Evolutionary conservation across 2,797 vertebrate genomes (phyloP).

Genomic region (Propithecus deckenii): DNA sequence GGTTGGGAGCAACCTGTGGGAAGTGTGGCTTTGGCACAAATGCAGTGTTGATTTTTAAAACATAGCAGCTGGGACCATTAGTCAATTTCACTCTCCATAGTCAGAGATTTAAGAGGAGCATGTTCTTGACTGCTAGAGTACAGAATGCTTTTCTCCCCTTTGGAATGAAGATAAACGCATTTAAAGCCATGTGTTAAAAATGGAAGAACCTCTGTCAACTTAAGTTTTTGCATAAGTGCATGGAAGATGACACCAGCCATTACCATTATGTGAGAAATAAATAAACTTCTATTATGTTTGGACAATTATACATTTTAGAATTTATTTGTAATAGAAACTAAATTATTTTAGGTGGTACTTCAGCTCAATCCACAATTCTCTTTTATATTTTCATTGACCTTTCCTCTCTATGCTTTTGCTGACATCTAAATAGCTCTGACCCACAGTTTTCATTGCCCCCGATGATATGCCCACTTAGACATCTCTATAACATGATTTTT

Average conservation of each 20-base stretch:
- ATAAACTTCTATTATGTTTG: not conserved
- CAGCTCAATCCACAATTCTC: not conserved
- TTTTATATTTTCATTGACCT: not conserved
- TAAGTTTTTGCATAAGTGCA: not conserved
- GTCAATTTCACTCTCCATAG: not conserved
- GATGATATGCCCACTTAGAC: not conserved
- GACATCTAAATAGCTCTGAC: not conserved
- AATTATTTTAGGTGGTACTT: not conserved
- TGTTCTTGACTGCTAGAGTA: not conserved
- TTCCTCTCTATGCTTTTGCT: not conserved
- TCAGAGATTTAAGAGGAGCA: not conserved
- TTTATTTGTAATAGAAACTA: not conserved
- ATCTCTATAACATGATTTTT: not conserved
- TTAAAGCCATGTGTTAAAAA: not conserved
- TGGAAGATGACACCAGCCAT: not conserved
- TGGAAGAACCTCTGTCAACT: too few relatives aligned
- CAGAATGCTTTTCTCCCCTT: not conserved
- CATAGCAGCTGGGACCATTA: not conserved
- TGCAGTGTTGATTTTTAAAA: not conserved
- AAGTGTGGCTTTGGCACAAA: not conserved
- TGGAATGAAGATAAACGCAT: not conserved
- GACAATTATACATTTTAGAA: not conserved
- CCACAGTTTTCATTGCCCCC: not conserved
- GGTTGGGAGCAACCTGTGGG: not conserved
- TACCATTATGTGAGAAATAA: not conserved